Evolutionary conservation across 2,113 vertebrate genomes (phyloP), one percentile per base, ranked within the genome.

Genomic region (Hydropotes inermis): DNA sequence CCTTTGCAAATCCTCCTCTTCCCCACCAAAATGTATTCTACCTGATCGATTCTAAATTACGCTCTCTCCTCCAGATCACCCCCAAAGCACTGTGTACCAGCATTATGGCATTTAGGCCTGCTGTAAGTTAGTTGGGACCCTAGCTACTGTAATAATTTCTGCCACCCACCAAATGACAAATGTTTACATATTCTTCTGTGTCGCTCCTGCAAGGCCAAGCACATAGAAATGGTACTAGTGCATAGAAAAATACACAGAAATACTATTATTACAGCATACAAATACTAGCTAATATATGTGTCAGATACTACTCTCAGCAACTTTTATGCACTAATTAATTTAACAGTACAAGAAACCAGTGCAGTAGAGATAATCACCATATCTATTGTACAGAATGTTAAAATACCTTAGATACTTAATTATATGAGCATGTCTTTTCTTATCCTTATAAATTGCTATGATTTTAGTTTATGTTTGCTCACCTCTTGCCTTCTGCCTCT

Each of bases 321-420:
- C 43, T 76, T 94, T 87, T 30, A 39, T 74, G 14, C 39, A 76
- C 43, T 58, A 89, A 97, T 91, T 93, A 70, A 93, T 60, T 90
- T 76, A 96, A 47, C 27, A 85, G 89, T 74, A 55, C n/a, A 95
- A 82, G 85, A 97, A 95, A 96, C 11, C n/a, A 78, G 1, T 25
- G 85, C 19, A 54, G 64, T 89, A 84, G 93, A 27, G 91, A 87
- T 94, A 89, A 95, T 87, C 92, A 94, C 54, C 76, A 95, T 78
- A 87, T 91, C 17, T 54, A 91, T 85, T 87, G 89, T 30, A 27
- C 25, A 94, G 45, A 96, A 86, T 92, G 86, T 67, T 90, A 89
- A 91, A 97, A 82, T 58, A 94, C 55, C 58, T 64, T 64, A 54
- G 47, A 78, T 90, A 57, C 14, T 81, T 93, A 95, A 97, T 95